Conservation (phyloP, 2,113 vertebrate species). For the Murina feae region DNA sequence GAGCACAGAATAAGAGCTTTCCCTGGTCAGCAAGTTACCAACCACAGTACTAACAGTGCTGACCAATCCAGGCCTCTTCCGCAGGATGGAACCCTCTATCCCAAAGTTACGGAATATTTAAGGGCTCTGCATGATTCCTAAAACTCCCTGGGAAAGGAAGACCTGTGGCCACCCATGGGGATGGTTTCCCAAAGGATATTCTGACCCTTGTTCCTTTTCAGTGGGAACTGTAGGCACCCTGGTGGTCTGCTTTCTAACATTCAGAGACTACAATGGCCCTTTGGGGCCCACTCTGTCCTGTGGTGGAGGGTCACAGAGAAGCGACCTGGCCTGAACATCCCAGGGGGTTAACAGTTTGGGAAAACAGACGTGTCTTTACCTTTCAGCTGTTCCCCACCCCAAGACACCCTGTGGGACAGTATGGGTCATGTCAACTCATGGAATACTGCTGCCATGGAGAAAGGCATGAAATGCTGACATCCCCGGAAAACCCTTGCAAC, state of each 20-base stretch:
- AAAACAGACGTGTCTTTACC: neutral
- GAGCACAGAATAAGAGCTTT: neutral
- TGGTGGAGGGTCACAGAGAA: neutral
- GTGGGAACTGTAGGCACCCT: neutral
- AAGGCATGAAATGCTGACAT: conserved; percentile 68
- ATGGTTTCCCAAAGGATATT: neutral
- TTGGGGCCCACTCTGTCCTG: neutral
- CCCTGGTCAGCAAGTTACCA: neutral
- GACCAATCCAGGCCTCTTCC: neutral
- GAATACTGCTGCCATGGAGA: conserved; percentile 72
- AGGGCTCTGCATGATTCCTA: neutral
- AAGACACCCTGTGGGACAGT: conserved; percentile 53
- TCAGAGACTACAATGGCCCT: neutral
- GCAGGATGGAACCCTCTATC: neutral
- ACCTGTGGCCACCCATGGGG: fast-evolving
- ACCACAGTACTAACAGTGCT: neutral
- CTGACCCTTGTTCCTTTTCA: neutral
- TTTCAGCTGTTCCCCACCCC: neutral
- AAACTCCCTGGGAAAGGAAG: neutral
- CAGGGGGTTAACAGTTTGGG: neutral
- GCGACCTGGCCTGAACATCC: neutral
- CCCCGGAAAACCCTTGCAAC: conserved; percentile 66
- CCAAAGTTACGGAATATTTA: neutral
- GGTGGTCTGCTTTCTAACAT: neutral
- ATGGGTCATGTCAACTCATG: conserved; percentile 67